Evolutionary conservation across 2,888 invertebrate species (phyloP), one percentile per base, ranked within the genome.

Genomic region (Odontocerum albicorne): DNA sequence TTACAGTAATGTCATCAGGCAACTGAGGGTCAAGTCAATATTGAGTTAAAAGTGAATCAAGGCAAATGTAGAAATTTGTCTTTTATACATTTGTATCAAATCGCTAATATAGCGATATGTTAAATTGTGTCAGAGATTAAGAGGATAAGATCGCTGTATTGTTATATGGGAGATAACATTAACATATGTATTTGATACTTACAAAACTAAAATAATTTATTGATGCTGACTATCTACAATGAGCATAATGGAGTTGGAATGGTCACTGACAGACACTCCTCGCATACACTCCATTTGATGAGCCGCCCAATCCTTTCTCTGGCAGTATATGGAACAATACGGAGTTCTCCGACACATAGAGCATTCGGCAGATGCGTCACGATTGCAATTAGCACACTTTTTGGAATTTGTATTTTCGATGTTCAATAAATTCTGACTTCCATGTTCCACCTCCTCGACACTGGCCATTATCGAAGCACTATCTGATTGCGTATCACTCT

Each of bases 371-470:
- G 88, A 82, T 7, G 92, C 92, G 68, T 91, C 92, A 57, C 92
- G 81, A 70, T 92, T 90, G 69, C 93, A 93, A 70, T 93, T 93
- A 45, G 90, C 90, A 72, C 93, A 93, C 90, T 90, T 90, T 75
- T 90, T 86, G 63, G 85, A 79, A 66, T 87, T 84, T 40, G 82
- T 77, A 65, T 88, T 87, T 46, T 81, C 82, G 2, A 73, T 70
- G 56, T 70, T 70, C 54, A 75, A 74, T 15, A 75, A 61, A 8
- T 70, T 72, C 33, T 71, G 77, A 32, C 80, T 76, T n/a, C 74
- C 71, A 64, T 71, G 71, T 36, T 80, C 81, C 3, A 85, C 84
- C 61, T 85, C 79, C 53, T 86, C 85, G 0, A 85, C 85, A 56
- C 82, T 77, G 38, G 85, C 84, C n/a, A 85, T 83, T 31, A 87